phyloP scores from a whole-genome alignment of 2,888 invertebrate genomes.

The Phlogophora meticulosa region DNA sequence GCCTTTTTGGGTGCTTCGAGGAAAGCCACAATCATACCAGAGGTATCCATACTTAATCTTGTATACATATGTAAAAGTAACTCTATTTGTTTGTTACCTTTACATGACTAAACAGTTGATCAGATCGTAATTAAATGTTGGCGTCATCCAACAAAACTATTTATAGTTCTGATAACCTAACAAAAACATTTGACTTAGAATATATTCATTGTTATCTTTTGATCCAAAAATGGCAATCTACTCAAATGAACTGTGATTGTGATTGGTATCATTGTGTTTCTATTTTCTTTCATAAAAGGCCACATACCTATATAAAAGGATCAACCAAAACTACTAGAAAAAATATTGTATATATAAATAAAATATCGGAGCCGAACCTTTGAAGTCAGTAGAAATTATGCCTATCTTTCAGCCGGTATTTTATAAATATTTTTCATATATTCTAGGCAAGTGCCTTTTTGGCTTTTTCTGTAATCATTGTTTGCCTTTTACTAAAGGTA shows the following conservation, averaged over 20 bases:
- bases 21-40: no score
- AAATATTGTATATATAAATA: constrained; percentile 28
- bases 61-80: no score
- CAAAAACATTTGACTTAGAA: not conserved
- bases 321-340: constrained; percentile 9
- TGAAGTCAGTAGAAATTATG: constrained; percentile 50
- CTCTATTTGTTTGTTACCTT: no score
- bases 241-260: not conserved
- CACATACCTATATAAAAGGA: not conserved
- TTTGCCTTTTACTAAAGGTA: not conserved
- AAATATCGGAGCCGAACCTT: constrained; percentile 38
- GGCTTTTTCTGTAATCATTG: constrained; percentile 34
- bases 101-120: no score
- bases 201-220: not conserved
- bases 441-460: constrained; percentile 29
- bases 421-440: constrained; percentile 40
- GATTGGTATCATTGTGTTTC: not conserved
- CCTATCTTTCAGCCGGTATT: constrained; percentile 27
- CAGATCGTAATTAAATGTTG: no score
- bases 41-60: no score
- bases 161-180: no score
- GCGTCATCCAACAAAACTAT: no score
- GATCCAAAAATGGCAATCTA: not conserved
- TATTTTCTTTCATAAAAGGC: constrained; percentile 1
- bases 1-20: no score